Evolutionary conservation across 2,797 vertebrate species (phyloP), one percentile per base, ranked within the genome.

Genomic region (Sorex maritimensis): DNA sequence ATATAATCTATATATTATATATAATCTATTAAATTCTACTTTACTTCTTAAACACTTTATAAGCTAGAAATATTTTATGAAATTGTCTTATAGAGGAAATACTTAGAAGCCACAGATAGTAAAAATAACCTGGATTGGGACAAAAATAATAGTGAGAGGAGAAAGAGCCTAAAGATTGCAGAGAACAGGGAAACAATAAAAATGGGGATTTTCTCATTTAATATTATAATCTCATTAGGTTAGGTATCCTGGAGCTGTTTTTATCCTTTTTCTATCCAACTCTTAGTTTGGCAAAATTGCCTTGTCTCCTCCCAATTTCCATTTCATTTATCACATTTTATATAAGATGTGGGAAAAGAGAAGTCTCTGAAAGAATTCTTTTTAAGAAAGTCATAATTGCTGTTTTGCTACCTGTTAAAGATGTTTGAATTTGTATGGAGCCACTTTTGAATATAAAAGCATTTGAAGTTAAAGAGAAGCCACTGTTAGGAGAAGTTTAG

Each of bases 361-460:
- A 85, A 30, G 23, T 2, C 26, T 38, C 14, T 23, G 12, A n/a
- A 58, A 85, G 4, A 41, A 4, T 77, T 90, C 10, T 78, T 74
- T 80, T 55, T 91, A 65, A 82, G 24, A 85, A 78, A 61, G 92
- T 84, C 73, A 12, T 69, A 79, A 75, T 28, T 87, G n/a, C 38
- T 63, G 6, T 82, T 91, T 55, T 73, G 7, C 4, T 82, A 87
- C 13, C 74, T 80, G 28, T 14, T 81, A 81, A 46, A 58, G 58
- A 52, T 49, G 86, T 87, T 78, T 92, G 23, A 92, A 91, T 79
- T 81, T 81, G 3, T 38, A 30, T 44, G 34, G 89, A 78, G 9
- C 81, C 28, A 26, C 86, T 83, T 82, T 90, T 83, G 69, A 72
- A 71, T 94, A 94, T 19, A 72, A 65, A 91, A 21, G 6, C 55